Base-by-base conservation (phyloP, 2,797 vertebrate genomes). In the Zalophus californianus region DNA sequence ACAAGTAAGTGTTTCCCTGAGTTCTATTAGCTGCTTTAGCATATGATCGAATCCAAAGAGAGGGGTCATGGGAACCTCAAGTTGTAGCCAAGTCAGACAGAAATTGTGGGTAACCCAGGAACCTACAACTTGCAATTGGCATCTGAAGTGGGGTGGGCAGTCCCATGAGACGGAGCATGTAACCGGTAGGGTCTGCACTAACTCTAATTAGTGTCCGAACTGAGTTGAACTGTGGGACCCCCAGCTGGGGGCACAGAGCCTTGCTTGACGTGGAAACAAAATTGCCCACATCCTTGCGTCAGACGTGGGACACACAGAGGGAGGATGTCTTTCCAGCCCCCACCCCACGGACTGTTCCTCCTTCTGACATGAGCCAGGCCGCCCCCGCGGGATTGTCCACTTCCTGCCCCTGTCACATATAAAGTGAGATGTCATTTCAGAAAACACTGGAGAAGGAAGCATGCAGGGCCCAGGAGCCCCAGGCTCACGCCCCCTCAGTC, bases 261-360 rank as follows among this genome's bases (percentile, higher is more conserved):
- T 54, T 3, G 9, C 50, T 14, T 5, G 25, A 50, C 13, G 16
- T 5, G 29, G 83, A 5, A 20, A 10, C 2, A 54, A 29, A 12
- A n/a, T 2, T 32, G 35, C 54, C 3, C 16, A 12, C 32, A 4
- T 1, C 16, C 3, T 35, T 35, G 13, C 44, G 4, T 5, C 4
- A 1, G 13, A 66, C 7, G 21, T 9, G 41, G 44, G 2, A 18
- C 38, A 0, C 23, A 15, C 29, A 7, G 35, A 32, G 52, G 13
- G 25, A 12, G 25, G 12, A 48, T 54, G 56, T 35, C 75, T 82
- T 52, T 10, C 48, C 21, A 5, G 4, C 4, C 7, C 3, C 21
- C 1, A 1, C 41, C n/a, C 16, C 29, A 8, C 0, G 29, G 64
- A 44, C 25, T 6, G 13, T 50, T 15, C 54, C 50, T 80, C 41